These are phyloP conservation scores for Phenganax marumi DNA, from an alignment of 92 coral and sea anemone genomes.

Conservation along the genomic window DNA sequence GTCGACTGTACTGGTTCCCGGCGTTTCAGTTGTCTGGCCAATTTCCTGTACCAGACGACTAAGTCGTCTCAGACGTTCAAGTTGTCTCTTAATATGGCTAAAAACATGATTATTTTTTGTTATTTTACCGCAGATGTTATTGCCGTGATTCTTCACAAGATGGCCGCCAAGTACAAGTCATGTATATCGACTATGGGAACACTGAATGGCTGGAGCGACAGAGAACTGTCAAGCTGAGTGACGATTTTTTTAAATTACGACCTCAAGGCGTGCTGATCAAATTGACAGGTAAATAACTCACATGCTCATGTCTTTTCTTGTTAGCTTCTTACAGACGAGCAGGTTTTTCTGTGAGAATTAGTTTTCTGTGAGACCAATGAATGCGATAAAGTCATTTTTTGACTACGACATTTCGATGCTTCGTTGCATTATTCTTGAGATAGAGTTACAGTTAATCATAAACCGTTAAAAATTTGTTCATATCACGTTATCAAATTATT, in stretches of 20 bases:
- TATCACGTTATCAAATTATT: too few relatives aligned
- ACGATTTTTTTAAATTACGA: conserved; percentile 58
- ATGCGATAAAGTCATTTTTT: too few relatives aligned
- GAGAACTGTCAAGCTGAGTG: conserved; percentile 54
- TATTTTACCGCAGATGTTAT: conserved; percentile 61
- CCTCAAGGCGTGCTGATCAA: conserved; percentile 76
- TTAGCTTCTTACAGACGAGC: neutral
- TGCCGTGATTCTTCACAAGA: conserved; percentile 60
- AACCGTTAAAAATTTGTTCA: too few relatives aligned
- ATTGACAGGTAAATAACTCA: conserved; percentile 62
- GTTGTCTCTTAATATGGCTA: neutral
- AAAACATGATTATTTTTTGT: neutral
- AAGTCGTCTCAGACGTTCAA: neutral
- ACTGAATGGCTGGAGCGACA: conserved; percentile 78
- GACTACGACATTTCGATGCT: too few relatives aligned
- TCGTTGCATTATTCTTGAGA: too few relatives aligned
- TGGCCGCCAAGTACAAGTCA: conserved; percentile 57
- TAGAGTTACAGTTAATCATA: too few relatives aligned
- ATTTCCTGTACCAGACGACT: too few relatives aligned
- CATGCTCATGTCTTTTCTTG: neutral
- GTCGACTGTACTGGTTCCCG: too few relatives aligned
- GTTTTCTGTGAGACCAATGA: too few relatives aligned
- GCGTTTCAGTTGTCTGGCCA: too few relatives aligned
- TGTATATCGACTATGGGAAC: conserved; percentile 83
- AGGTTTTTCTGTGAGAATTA: too few relatives aligned